These are phyloP conservation scores for Mamestra brassicae DNA, from an alignment of 2,888 invertebrate species.

Conservation along the genomic window DNA sequence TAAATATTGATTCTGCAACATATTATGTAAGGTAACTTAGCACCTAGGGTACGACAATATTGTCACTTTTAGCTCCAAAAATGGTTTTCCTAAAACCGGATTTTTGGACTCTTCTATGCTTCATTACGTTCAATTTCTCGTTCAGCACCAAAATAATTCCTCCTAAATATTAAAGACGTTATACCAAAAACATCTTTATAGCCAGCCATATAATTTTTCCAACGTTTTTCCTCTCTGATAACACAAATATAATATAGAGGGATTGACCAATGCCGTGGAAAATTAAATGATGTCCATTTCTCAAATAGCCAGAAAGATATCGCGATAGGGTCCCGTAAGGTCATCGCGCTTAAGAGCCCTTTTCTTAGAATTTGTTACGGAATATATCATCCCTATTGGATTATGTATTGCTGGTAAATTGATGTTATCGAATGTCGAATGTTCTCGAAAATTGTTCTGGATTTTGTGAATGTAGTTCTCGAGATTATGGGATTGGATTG, in stretches of 20 bases:
- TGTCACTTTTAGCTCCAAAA: background rate
- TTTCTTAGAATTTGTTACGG: conserved; percentile 54
- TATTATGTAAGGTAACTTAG: background rate
- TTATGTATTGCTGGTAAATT: conserved; percentile 57
- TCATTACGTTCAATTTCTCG: conserved; percentile 18
- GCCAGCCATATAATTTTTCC: conserved; percentile 52
- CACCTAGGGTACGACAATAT: too few species aligned
- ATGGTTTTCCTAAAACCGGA: background rate
- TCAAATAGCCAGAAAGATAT: conserved; percentile 70
- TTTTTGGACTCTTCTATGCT: background rate
- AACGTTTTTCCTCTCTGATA: conserved; percentile 58
- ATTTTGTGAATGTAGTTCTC: conserved; percentile 26
- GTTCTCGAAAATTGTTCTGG: conserved; percentile 28
- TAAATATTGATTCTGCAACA: too few species aligned
- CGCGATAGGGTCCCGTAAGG: conserved; percentile 62
- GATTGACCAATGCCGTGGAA: conserved; percentile 73
- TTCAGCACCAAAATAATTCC: conserved; percentile 28
- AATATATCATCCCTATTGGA: conserved; percentile 66
- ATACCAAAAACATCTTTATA: conserved; percentile 44
- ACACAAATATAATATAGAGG: conserved; percentile 66
- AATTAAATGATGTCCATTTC: conserved; percentile 72
- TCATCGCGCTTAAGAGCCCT: conserved; percentile 61
- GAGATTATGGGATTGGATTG: conserved; percentile 29
- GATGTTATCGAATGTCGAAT: conserved; percentile 48
- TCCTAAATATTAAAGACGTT: conserved; percentile 24